A percentile compares a stretch with the other conserved stretches of the same genome.
These are phyloP conservation scores for Zaprionus kolodkinae DNA, from an alignment of 1,140 invertebrate genomes.

Conservation along the genomic window DNA sequence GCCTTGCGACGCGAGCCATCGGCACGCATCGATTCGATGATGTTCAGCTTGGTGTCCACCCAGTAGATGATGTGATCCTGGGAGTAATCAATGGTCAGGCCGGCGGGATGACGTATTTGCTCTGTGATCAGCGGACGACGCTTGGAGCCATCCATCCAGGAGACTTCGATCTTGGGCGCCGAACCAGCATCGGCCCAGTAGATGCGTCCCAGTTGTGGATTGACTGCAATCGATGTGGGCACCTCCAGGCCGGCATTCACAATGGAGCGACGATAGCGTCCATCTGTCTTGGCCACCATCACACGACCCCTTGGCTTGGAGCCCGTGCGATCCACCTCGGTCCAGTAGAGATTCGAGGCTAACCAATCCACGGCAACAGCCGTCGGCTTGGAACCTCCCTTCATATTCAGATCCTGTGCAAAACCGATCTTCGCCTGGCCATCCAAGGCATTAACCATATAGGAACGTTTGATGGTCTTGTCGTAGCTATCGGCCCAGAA, in stretches of 20 bases:
- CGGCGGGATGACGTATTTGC: slow-evolving; percentile 92
- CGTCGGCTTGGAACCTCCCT: slow-evolving; percentile 92
- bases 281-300: slow-evolving; percentile 95
- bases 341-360: slow-evolving; percentile 97
- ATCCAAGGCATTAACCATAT: slow-evolving; percentile 91
- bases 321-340: slow-evolving; percentile 91
- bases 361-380: slow-evolving; percentile 96
- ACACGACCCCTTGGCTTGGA: slow-evolving; percentile 90
- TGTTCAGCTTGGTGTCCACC: slow-evolving; percentile 97
- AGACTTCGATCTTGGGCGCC: slow-evolving; percentile 93
- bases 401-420: slow-evolving; percentile 94
- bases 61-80: slow-evolving; percentile 96
- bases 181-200: slow-evolving; percentile 96
- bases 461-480: slow-evolving; percentile 95
- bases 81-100: slow-evolving; percentile 94
- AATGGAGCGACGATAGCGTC: slow-evolving; percentile 93
- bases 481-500: slow-evolving; percentile 97
- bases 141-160: slow-evolving; percentile 98
- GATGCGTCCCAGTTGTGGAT: slow-evolving; percentile 93
- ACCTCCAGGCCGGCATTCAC: slow-evolving; percentile 89
- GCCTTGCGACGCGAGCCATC: slow-evolving; percentile 92
- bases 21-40: slow-evolving; percentile 94
- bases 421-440: slow-evolving; percentile 92
- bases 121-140: slow-evolving; percentile 91
- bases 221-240: slow-evolving; percentile 94